Evolutionary conservation across 2,113 vertebrate genomes (phyloP).

Genomic region (Onychostoma macrolepis): DNA sequence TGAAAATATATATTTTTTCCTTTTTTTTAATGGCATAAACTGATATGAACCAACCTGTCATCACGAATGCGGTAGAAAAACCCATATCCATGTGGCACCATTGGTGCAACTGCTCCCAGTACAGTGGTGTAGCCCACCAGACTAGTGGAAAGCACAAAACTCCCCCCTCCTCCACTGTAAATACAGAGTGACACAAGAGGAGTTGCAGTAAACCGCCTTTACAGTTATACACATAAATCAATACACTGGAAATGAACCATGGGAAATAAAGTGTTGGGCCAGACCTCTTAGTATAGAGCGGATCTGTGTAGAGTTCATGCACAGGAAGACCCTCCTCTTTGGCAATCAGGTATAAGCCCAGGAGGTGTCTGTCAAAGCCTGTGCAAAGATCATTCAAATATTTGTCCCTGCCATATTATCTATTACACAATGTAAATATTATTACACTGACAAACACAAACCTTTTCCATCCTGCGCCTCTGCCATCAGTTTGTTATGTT

Average conservation of each 20-base stretch:
- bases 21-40: neutral
- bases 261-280: neutral
- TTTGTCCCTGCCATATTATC: neutral
- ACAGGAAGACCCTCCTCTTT: constrained; percentile 84
- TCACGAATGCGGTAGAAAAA: constrained; percentile 94
- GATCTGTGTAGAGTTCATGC: constrained; percentile 87
- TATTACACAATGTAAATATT: neutral
- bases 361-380: constrained; percentile 96
- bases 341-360: constrained; percentile 88
- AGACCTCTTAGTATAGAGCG: constrained; percentile 88
- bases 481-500: constrained; percentile 90
- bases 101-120: constrained; percentile 82
- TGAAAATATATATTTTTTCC: no score
- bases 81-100: constrained; percentile 90
- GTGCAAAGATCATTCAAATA: neutral
- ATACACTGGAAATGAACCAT: neutral
- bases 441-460: constrained; percentile 53
- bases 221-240: neutral
- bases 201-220: neutral
- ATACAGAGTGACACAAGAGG: constrained; percentile 11
- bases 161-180: constrained; percentile 91
- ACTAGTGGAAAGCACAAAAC: constrained; percentile 93
- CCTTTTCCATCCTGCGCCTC: constrained; percentile 91
- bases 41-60: constrained; percentile 78
- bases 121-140: constrained; percentile 87